Conservation (phyloP, 1,140 invertebrate species). For the Orussus abietinus region DNA sequence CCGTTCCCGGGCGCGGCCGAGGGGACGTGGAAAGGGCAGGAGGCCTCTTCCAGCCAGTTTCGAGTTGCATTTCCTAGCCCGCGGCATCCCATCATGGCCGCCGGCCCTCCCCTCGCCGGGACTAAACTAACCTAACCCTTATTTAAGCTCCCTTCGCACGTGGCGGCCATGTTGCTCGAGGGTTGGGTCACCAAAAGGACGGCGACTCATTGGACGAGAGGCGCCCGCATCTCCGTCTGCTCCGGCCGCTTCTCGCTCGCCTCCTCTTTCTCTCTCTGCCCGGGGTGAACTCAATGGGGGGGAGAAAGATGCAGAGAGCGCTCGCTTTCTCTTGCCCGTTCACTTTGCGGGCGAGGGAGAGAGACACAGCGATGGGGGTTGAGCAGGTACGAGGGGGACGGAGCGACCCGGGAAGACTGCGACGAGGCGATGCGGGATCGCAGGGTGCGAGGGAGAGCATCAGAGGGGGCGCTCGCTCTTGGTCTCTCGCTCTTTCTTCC, state of each 20-base stretch:
- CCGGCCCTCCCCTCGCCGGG: conserved; percentile 28
- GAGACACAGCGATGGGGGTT: not conserved
- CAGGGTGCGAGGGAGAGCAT: too few species aligned
- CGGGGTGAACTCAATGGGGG: too few species aligned
- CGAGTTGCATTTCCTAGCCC: conserved; percentile 33
- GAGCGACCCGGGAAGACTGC: too few species aligned
- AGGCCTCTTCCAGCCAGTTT: conserved; percentile 16
- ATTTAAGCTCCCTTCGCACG: conserved; percentile 42
- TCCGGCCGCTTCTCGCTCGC: not conserved
- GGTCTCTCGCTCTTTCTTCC: too few species aligned
- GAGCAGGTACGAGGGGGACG: too few species aligned
- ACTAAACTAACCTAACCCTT: conserved; percentile 40
- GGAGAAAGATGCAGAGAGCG: too few species aligned
- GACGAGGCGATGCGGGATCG: too few species aligned
- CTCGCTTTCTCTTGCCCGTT: conserved; percentile 11
- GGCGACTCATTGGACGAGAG: conserved; percentile 45
- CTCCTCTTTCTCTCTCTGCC: conserved; percentile 10
- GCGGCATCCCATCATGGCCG: conserved; percentile 50
- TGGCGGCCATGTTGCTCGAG: conserved; percentile 49
- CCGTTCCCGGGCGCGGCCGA: conserved; percentile 11
- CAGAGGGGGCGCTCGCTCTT: too few species aligned
- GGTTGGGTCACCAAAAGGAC: conserved; percentile 49
- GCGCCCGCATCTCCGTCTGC: conserved; percentile 9
- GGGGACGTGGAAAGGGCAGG: conserved; percentile 3
- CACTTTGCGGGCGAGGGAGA: not conserved